Evolutionary conservation across 1,140 invertebrate genomes (phyloP), one percentile per base, ranked within the genome.

Genomic region (Eriosoma lanigerum): DNA sequence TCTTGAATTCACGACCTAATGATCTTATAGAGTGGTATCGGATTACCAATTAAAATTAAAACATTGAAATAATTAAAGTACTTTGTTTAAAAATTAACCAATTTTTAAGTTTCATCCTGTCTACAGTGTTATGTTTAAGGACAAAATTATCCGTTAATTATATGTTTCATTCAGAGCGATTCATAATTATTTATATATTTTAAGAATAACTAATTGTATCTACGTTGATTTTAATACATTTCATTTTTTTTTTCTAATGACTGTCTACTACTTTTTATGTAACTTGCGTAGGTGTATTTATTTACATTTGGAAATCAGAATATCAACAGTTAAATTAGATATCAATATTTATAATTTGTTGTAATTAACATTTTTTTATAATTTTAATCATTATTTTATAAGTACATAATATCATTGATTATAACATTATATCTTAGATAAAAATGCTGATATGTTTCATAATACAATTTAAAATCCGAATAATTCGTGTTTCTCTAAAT

Each of bases 81-180:
- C 8, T 19, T 12, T 12, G 9, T 13, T 19, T 68, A 15, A 4
- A 1, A 21, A n/a, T 68, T 21, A 21, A 68, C n/a, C 24, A 32
- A 68, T 46, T 68, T 68, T 38, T 38, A 4, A 8, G 21, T 58
- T 58, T 58, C 56, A 58, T 58, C 56, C 24, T 6, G 24, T 62
- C 13, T 29, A 9, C 58, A 32, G 26, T 64, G n/a, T n/a, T n/a
- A n/a, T n/a, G n/a, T 64, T 15, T 64, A 32, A 29, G 19, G 64
- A 66, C 32, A 32, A 44, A 66, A 66, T 66, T 38, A 66, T 44
- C 19, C 62, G 62, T 44, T 32, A 17, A 66, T 66, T 44, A n/a
- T n/a, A n/a, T 13, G 32, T 44, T 66, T 66, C 32, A n/a, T n/a
- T 38, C 3, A 60, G 13, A 29, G 10, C n/a, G n/a, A n/a, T n/a